A percentile compares a stretch with the other conserved stretches of the same genome.
These are phyloP conservation scores for Drosophila tani DNA, from an alignment of 1,140 invertebrate species.

Conservation along the genomic window DNA sequence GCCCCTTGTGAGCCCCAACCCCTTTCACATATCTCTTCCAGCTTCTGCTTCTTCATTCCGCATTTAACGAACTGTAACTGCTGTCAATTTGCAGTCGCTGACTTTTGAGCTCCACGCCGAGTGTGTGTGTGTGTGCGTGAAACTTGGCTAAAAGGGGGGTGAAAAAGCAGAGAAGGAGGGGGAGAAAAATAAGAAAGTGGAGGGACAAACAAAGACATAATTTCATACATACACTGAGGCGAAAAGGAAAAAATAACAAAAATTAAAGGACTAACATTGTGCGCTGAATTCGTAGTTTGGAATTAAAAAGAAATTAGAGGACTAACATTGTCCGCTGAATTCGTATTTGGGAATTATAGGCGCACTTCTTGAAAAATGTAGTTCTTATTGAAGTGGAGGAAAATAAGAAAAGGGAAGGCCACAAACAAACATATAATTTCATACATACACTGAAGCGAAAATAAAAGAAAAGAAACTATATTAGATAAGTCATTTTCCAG, in stretches of 20 bases:
- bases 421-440: no score
- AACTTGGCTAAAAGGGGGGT: neutral
- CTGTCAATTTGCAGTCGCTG: slow-evolving; percentile 82
- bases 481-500: no score
- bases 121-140: slow-evolving; percentile 1
- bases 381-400: no score
- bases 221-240: slow-evolving; percentile 38
- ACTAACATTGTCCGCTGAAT: no score
- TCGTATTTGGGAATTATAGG: no score
- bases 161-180: neutral
- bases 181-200: neutral
- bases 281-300: no score
- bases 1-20: neutral
- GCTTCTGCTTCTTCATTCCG: slow-evolving; percentile 43
- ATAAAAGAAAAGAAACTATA: no score
- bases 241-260: neutral
- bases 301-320: no score
- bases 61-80: slow-evolving; percentile 84
- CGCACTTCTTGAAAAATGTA: no score
- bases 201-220: slow-evolving; percentile 64
- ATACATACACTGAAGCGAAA: no score
- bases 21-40: slow-evolving; percentile 16
- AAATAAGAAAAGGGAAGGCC: no score
- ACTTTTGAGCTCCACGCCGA: slow-evolving; percentile 69
- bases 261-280: no score